phyloP scores from a whole-genome alignment of 2,888 invertebrate species.

The Amaurobius ferox region DNA sequence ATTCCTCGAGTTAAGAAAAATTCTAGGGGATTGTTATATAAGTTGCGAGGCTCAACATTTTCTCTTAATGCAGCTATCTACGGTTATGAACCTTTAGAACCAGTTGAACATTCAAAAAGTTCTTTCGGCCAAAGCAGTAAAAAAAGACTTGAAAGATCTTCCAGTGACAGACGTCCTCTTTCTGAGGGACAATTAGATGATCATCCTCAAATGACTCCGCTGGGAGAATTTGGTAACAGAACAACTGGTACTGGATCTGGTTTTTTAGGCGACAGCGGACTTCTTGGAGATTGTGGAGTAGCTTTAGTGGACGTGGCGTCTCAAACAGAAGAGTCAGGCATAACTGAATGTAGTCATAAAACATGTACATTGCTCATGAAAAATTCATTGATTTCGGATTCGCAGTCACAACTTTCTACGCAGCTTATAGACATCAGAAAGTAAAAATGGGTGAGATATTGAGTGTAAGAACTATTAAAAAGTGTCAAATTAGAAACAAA shows the following conservation, averaged over 20 bases:
- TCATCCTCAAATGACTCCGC: slow-evolving; percentile 20
- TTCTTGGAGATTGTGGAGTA: slow-evolving; percentile 63
- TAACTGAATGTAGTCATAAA: slow-evolving; percentile 30
- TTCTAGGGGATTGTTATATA: slow-evolving; percentile 54
- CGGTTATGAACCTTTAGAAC: slow-evolving; percentile 68
- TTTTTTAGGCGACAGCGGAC: slow-evolving; percentile 62
- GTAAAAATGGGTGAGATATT: background rate
- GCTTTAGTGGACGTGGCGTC: slow-evolving; percentile 63
- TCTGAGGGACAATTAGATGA: slow-evolving; percentile 41
- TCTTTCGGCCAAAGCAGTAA: background rate
- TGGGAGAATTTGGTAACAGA: slow-evolving; percentile 41
- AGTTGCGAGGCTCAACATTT: slow-evolving; percentile 67
- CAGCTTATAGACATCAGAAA: slow-evolving; percentile 38
- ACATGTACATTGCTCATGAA: slow-evolving; percentile 18
- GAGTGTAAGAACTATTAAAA: background rate
- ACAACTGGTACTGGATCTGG: slow-evolving; percentile 26
- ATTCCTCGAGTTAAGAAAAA: slow-evolving; percentile 48
- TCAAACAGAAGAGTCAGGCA: slow-evolving; percentile 56
- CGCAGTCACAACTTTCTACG: slow-evolving; percentile 32
- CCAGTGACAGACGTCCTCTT: slow-evolving; percentile 40
- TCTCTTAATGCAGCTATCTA: slow-evolving; percentile 63
- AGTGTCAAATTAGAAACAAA: background rate
- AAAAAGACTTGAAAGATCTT: slow-evolving; percentile 39
- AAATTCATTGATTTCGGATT: slow-evolving; percentile 15
- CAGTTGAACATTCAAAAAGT: slow-evolving; percentile 26